phyloP scores from a whole-genome alignment of 2,797 vertebrate genomes.

The Lepus townsendii region DNA sequence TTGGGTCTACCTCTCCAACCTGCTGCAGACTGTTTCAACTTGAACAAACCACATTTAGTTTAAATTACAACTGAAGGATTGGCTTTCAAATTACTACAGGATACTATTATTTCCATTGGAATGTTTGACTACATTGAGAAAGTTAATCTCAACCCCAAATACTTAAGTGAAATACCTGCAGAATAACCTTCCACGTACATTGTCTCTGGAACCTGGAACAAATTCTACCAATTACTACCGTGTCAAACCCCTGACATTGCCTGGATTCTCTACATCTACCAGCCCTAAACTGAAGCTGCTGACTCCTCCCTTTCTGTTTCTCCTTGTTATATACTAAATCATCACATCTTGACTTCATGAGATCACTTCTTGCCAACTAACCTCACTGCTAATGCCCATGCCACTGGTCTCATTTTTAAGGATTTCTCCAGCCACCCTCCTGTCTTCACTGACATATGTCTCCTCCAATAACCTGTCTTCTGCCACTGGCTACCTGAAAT shows the following conservation, averaged over 20 bases:
- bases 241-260: background rate
- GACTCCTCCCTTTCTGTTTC: background rate
- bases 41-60: background rate
- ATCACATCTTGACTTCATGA: background rate
- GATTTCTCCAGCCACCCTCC: background rate
- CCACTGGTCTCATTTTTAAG: background rate
- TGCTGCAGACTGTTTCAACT: slow-evolving; percentile 18
- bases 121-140: slow-evolving; percentile 32
- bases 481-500: background rate
- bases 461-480: background rate
- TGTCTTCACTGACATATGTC: background rate
- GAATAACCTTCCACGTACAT: slow-evolving; percentile 8
- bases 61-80: slow-evolving; percentile 34
- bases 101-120: slow-evolving; percentile 34
- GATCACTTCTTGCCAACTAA: background rate
- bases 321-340: background rate
- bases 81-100: slow-evolving; percentile 41
- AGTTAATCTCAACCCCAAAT: slow-evolving; percentile 29
- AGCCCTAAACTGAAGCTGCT: background rate
- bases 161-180: slow-evolving; percentile 31
- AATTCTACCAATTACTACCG: background rate
- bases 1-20: background rate
- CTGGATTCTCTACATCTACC: background rate
- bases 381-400: slow-evolving; percentile 34
- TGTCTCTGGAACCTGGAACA: background rate